Percentiles rank a stretch among this genome's conserved stretches.
phyloP scores from a whole-genome alignment of 1,140 invertebrate species.

The Meloidogyne hapla region DNA sequence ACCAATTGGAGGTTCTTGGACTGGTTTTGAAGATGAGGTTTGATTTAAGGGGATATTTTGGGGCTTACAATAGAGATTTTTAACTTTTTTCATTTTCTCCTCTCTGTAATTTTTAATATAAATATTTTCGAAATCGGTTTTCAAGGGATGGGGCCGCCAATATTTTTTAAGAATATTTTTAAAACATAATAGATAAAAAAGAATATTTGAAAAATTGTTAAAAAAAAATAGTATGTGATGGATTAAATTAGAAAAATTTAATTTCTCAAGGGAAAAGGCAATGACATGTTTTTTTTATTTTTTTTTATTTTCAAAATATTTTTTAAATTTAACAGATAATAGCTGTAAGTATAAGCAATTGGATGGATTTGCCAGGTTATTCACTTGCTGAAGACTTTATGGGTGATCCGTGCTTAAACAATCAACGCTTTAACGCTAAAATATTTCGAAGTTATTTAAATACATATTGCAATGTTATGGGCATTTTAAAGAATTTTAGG shows the following conservation, averaged over 20 bases:
- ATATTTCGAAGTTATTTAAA: slow-evolving; percentile 49
- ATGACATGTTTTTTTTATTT: slow-evolving; percentile 20
- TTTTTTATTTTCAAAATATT: slow-evolving; percentile 12
- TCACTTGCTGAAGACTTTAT: slow-evolving; percentile 47
- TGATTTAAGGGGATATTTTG: too few species aligned
- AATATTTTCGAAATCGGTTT: too few species aligned
- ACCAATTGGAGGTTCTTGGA: slow-evolving; percentile 58
- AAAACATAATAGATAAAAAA: too few species aligned
- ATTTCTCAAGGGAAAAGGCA: too few species aligned
- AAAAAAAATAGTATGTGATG: too few species aligned
- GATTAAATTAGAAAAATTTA: too few species aligned
- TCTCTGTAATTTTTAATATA: too few species aligned
- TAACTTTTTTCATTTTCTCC: too few species aligned
- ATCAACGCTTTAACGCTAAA: slow-evolving; percentile 39
- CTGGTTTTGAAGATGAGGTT: slow-evolving; percentile 57
- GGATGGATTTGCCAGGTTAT: slow-evolving; percentile 60
- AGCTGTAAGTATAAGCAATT: slow-evolving; percentile 49
- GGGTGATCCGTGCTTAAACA: slow-evolving; percentile 35
- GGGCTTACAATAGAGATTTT: too few species aligned
- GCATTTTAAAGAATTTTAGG: slow-evolving; percentile 35
- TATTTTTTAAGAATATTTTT: too few species aligned
- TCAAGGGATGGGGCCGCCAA: too few species aligned
- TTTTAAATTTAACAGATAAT: slow-evolving; percentile 46
- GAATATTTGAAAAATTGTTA: too few species aligned
- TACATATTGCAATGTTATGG: slow-evolving; percentile 46